Evolutionary conservation across 1,140 invertebrate species (phyloP).

Genomic region (Cherax destructor): DNA sequence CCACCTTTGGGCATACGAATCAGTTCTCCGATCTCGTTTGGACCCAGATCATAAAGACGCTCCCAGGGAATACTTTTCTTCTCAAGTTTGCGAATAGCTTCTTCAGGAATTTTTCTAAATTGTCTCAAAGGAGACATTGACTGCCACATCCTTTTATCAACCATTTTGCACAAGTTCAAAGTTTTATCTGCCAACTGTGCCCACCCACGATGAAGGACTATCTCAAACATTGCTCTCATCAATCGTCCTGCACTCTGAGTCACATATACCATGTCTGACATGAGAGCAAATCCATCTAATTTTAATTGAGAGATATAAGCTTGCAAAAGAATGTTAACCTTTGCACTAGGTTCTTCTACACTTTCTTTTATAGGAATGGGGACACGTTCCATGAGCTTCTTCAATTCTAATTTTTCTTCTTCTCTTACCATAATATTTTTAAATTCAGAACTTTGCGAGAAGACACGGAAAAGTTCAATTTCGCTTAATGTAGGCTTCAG

Average conservation of each 20-base stretch:
- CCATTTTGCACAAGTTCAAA: slow-evolving; percentile 98
- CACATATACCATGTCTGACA: slow-evolving; percentile 99
- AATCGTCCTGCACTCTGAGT: slow-evolving; percentile 97
- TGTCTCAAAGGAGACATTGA: slow-evolving; percentile 99
- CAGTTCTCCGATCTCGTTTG: slow-evolving; percentile 98
- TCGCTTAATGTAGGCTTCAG: slow-evolving; percentile 97
- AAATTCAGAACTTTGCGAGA: slow-evolving; percentile 97
- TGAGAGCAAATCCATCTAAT: slow-evolving; percentile 97
- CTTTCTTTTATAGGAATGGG: slow-evolving; percentile 99
- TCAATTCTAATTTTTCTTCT: slow-evolving; percentile 98
- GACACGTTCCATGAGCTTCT: slow-evolving; percentile 97
- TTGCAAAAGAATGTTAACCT: slow-evolving; percentile 96
- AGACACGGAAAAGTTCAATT: slow-evolving; percentile 99
- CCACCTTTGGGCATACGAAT: slow-evolving; percentile 97
- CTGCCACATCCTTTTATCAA: slow-evolving; percentile 99
- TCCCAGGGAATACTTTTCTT: slow-evolving; percentile 98
- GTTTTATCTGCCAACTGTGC: slow-evolving; percentile 98
- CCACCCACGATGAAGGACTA: slow-evolving; percentile 93
- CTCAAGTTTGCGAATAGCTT: slow-evolving; percentile 98
- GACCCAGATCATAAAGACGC: slow-evolving; percentile 93
- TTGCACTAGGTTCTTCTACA: slow-evolving; percentile 98
- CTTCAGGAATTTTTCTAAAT: slow-evolving; percentile 98
- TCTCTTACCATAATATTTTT: slow-evolving; percentile 95
- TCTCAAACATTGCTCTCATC: slow-evolving; percentile 98
- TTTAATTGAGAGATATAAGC: slow-evolving; percentile 99